Evolutionary conservation across 2,113 vertebrate species (phyloP).

Genomic region (Macquaria ambigua): DNA sequence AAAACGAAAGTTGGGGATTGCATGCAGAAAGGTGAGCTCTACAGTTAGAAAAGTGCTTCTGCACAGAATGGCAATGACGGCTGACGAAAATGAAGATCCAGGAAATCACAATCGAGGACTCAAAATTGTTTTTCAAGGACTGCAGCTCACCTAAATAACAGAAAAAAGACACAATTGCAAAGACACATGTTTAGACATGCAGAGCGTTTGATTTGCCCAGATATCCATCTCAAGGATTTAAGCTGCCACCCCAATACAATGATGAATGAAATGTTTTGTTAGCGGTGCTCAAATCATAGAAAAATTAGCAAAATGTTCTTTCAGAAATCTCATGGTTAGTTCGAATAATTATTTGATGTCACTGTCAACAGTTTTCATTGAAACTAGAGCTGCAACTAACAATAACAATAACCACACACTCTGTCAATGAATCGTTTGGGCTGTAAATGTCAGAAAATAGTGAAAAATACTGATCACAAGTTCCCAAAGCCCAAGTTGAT

Average conservation of each 20-base stretch:
- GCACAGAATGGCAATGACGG: background rate
- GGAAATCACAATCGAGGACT: background rate
- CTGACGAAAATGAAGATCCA: background rate
- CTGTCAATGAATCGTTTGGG: too few species aligned
- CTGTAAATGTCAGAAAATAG: background rate
- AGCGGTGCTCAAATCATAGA: background rate
- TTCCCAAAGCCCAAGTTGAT: background rate
- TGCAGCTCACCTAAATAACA: background rate
- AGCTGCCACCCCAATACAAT: background rate
- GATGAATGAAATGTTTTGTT: background rate
- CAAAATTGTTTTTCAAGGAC: background rate
- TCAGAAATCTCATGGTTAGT: too few species aligned
- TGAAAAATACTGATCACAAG: background rate
- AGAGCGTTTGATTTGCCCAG: background rate
- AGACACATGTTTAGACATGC: background rate
- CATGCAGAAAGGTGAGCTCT: background rate
- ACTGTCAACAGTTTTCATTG: too few species aligned
- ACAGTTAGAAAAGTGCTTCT: background rate
- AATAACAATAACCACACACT: background rate
- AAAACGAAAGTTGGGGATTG: slow-evolving; percentile 4
- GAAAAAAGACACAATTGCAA: background rate
- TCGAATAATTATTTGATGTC: too few species aligned
- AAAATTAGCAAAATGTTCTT: background rate
- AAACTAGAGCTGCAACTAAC: too few species aligned
- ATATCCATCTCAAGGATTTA: background rate